These are phyloP conservation scores for Sorex fumeus DNA, from an alignment of 2,113 vertebrate genomes.

Conservation along the genomic window DNA sequence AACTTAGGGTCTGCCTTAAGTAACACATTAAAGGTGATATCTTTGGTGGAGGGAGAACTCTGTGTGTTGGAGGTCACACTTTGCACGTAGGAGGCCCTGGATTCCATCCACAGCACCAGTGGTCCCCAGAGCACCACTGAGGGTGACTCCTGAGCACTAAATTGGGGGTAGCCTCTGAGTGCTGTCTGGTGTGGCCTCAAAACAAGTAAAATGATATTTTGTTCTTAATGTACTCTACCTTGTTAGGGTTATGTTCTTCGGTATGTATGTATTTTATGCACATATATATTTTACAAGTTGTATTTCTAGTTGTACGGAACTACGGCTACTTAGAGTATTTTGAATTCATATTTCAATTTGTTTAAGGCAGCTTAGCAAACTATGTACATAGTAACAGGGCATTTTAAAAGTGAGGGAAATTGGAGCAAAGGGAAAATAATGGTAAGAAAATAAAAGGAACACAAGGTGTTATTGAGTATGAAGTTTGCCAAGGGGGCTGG, in stretches of 20 bases:
- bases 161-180: no score
- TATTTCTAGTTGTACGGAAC: not conserved
- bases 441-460: slow-evolving; percentile 26
- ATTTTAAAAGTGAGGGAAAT: slow-evolving; percentile 46
- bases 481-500: no score
- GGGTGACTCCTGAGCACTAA: no score
- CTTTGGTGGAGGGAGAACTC: no score
- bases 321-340: slow-evolving; percentile 26
- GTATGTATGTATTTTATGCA: not conserved
- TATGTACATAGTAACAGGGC: not conserved
- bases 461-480: not conserved
- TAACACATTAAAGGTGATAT: not conserved
- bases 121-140: no score
- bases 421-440: slow-evolving; percentile 29
- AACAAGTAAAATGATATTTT: no score
- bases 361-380: slow-evolving; percentile 40
- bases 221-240: no score
- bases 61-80: no score
- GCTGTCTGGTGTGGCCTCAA: no score
- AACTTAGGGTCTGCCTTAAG: not conserved
- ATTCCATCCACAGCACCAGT: no score
- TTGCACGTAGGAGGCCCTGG: no score
- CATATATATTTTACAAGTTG: not conserved
- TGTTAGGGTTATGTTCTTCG: no score
- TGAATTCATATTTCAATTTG: slow-evolving; percentile 45